Base-by-base conservation (phyloP, 2,797 vertebrate genomes). In the Hydrophis major region DNA sequence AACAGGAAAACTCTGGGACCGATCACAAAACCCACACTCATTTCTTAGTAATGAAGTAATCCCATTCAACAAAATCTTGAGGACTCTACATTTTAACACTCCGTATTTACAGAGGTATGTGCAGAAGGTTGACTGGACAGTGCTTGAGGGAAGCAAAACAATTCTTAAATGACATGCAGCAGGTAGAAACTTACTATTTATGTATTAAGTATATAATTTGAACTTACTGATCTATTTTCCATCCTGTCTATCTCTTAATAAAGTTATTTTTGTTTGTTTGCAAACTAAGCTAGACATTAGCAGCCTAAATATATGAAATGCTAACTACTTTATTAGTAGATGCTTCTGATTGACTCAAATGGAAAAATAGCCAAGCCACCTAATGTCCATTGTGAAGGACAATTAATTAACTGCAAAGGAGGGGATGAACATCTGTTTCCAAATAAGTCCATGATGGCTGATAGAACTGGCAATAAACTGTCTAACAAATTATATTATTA, bases 401-500 rank as follows among this genome's bases (percentile, higher is more conserved):
- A 59, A 94, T 90, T 88, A 59, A 92, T 93, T 92, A 4, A 88
- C 25, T 93, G 90, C 61, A 74, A 18, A 86, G 83, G 47, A 74
- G 14, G 55, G 3, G 37, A 88, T 83, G 69, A 91, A 97, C 95
- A 3, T 95, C 61, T 32, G 16, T 94, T 90, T 50, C 50, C 92
- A 88, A 89, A 96, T 63, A 96, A 95, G 96, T 91, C 92, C 94
- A 90, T 95, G 18, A 37, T 91, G 88, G 87, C 86, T 93, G 92
- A 86, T 92, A 96, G 94, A 53, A 91, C 88, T 93, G 92, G 89
- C 90, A 92, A 90, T 95, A 53, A 61, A 69, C 92, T 92, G 94
- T 94, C 90, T 88, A 91, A 53, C 86, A 95, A 92, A 94, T 94
- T 96, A 91, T 95, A 50, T 95, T 96, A 94, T 96, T 94, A 94